These are phyloP conservation scores for Amphiprion percula DNA, from an alignment of 2,113 vertebrate species.

Conservation along the genomic window DNA sequence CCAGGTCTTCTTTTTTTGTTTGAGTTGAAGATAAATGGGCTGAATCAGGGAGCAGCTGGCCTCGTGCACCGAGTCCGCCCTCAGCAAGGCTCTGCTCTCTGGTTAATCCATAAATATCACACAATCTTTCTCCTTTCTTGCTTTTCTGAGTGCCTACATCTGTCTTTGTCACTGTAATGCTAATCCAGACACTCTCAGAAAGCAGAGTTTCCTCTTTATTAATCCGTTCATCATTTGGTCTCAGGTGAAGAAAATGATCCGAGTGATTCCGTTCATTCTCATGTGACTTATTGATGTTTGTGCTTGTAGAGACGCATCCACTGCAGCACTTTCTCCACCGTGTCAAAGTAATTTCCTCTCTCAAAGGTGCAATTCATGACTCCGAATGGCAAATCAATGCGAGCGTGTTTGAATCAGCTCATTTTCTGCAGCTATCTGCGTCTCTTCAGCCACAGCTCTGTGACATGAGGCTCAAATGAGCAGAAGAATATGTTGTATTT, in stretches of 20 bases:
- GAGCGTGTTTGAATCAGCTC: slow-evolving; percentile 34
- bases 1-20: slow-evolving; percentile 9
- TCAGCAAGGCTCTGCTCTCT: slow-evolving; percentile 52
- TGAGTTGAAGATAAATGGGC: slow-evolving; percentile 46
- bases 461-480: slow-evolving; percentile 10
- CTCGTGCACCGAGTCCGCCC: slow-evolving; percentile 28
- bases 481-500: background rate
- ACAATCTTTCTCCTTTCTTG: slow-evolving; percentile 19
- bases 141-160: slow-evolving; percentile 24
- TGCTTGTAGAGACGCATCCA: slow-evolving; percentile 16
- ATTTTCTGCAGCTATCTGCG: slow-evolving; percentile 28
- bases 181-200: slow-evolving; percentile 16
- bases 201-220: slow-evolving; percentile 30
- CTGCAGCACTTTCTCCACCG: background rate
- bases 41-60: slow-evolving; percentile 64
- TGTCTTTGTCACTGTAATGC: slow-evolving; percentile 10
- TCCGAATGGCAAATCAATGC: slow-evolving; percentile 41
- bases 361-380: slow-evolving; percentile 23
- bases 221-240: slow-evolving; percentile 18
- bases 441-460: background rate
- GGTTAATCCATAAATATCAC: slow-evolving; percentile 57
- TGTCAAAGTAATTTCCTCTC: slow-evolving; percentile 51
- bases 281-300: slow-evolving; percentile 26
- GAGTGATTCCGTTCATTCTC: slow-evolving; percentile 5
- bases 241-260: slow-evolving; percentile 15